phyloP scores from a whole-genome alignment of 1,140 invertebrate genomes.

The Coptotermes formosanus region DNA sequence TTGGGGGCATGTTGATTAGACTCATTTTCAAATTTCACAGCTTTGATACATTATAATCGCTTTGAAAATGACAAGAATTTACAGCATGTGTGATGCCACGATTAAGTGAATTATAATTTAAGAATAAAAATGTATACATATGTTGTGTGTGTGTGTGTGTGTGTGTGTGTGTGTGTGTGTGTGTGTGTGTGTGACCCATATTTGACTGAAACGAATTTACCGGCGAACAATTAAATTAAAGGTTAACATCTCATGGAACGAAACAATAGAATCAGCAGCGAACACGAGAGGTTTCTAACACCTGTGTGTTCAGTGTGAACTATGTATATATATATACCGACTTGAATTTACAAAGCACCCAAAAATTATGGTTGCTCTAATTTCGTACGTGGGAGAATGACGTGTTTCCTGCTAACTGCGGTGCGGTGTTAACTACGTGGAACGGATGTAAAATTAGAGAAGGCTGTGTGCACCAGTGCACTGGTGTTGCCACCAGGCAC shows the following conservation, averaged over 20 bases:
- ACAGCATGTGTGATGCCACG: no score
- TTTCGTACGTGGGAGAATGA: background rate
- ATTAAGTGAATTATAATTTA: no score
- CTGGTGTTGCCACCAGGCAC: background rate
- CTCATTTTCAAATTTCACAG: no score
- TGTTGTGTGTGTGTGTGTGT: no score
- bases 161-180: no score
- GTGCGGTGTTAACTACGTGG: background rate
- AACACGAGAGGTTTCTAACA: background rate
- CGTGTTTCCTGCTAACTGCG: background rate
- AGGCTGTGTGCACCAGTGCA: background rate
- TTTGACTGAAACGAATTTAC: background rate
- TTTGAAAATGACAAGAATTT: no score
- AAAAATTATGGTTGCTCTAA: background rate
- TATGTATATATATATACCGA: background rate
- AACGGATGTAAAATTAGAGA: background rate
- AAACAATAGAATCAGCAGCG: background rate
- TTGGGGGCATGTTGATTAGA: no score
- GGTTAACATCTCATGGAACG: background rate
- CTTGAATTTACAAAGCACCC: background rate
- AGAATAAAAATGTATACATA: no score
- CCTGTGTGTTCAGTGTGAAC: background rate
- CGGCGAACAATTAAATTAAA: background rate
- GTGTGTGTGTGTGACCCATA: no score
- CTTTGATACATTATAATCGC: no score